Evolutionary conservation across 2,113 vertebrate genomes (phyloP).

Genomic region (Micromys minutus): DNA sequence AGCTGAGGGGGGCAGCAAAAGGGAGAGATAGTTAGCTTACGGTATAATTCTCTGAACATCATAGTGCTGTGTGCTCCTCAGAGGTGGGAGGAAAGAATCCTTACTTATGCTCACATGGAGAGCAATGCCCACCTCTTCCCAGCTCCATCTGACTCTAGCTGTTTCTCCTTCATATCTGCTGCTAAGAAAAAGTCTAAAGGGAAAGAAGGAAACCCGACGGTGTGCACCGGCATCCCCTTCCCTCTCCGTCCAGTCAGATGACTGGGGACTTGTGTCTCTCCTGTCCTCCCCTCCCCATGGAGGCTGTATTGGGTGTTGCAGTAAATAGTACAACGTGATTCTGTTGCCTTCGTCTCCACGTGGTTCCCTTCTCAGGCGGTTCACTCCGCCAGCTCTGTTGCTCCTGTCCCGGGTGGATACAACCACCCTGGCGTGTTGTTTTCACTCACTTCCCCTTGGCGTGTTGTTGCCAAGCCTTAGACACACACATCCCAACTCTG

Average conservation of each 20-base stretch:
- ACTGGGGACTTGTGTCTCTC: background rate
- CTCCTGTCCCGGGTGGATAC: too few relatives aligned
- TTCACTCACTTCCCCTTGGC: too few relatives aligned
- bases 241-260: background rate
- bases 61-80: background rate
- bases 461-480: too few relatives aligned
- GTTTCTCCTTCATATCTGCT: slow-evolving; percentile 40
- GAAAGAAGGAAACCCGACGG: slow-evolving; percentile 46
- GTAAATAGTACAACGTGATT: too few relatives aligned
- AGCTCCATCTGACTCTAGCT: background rate
- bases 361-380: too few relatives aligned
- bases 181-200: slow-evolving; percentile 2
- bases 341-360: too few relatives aligned
- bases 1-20: background rate
- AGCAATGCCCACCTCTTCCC: background rate
- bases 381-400: too few relatives aligned
- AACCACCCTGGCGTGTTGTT: too few relatives aligned
- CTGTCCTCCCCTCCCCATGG: background rate
- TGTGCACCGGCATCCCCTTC: background rate
- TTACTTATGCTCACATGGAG: background rate
- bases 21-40: background rate
- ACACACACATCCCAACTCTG: too few relatives aligned
- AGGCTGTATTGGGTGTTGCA: too few relatives aligned
- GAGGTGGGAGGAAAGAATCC: background rate
- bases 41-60: background rate